Conservation (phyloP, 2,888 invertebrate species). For the Tetragonula carbonaria region DNA sequence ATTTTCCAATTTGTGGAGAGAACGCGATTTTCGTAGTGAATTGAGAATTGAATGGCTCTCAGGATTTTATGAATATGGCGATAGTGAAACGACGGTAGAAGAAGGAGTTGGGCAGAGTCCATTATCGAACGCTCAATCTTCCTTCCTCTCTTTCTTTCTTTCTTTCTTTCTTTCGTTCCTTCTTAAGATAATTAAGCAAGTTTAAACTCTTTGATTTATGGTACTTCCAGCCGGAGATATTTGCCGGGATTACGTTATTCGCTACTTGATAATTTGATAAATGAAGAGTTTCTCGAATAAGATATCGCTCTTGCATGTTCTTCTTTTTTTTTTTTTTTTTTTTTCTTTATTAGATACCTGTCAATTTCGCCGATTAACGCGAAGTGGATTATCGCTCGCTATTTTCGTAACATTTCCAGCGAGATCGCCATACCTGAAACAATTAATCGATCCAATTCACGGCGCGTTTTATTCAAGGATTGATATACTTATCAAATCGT, state of each 20-base stretch:
- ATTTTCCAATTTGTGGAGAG: too few species aligned
- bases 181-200: slow-evolving; percentile 14
- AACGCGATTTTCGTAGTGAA: not conserved
- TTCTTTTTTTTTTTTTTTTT: not conserved
- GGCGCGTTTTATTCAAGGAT: not conserved
- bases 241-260: slow-evolving; percentile 9
- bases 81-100: not conserved
- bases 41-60: not conserved
- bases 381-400: not conserved
- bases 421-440: too few species aligned
- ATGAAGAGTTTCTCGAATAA: not conserved
- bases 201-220: slow-evolving; percentile 11
- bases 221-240: not conserved
- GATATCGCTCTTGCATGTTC: not conserved
- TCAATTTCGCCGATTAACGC: not conserved
- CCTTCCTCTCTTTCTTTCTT: not conserved
- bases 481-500: not conserved
- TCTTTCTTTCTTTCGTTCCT: not conserved
- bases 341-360: not conserved
- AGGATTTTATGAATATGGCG: slow-evolving; percentile 8
- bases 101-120: not conserved
- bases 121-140: slow-evolving; percentile 9
- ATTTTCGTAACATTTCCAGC: too few species aligned
- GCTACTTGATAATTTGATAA: slow-evolving; percentile 2
- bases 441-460: too few species aligned